phyloP scores from a whole-genome alignment of 2,797 vertebrate species.

The Lacerta agilis region DNA sequence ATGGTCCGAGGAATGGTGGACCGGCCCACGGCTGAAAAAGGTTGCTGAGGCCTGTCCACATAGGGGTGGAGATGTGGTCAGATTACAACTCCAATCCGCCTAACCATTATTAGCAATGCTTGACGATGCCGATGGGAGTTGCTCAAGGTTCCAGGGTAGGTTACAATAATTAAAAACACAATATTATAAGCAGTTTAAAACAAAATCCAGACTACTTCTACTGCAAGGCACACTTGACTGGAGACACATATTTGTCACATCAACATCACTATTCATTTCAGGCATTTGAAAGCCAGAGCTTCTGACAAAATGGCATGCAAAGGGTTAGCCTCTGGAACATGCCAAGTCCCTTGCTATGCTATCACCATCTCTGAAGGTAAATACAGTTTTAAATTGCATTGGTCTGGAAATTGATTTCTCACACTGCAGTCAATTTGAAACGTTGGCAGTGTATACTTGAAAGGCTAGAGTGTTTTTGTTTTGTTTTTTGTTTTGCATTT shows the following conservation, averaged over 20 bases:
- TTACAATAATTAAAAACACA: too few species aligned
- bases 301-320: slow-evolving; percentile 5
- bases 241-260: not conserved
- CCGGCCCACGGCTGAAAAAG: too few species aligned
- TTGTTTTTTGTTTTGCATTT: too few species aligned
- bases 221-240: not conserved
- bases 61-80: too few species aligned
- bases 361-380: not conserved
- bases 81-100: too few species aligned
- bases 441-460: not conserved
- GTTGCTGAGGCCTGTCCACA: too few species aligned
- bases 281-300: not conserved
- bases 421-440: slow-evolving; percentile 3
- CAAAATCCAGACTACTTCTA: too few species aligned
- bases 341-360: not conserved
- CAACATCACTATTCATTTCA: not conserved
- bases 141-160: too few species aligned
- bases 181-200: too few species aligned
- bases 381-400: slow-evolving; percentile 24
- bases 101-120: too few species aligned
- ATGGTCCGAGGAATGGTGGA: too few species aligned
- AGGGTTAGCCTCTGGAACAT: not conserved
- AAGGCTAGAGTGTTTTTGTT: not conserved
- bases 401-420: slow-evolving; percentile 11
- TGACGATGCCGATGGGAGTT: too few species aligned